Evolutionary conservation across 2,797 vertebrate genomes (phyloP).

Genomic region (Merluccius polli): DNA sequence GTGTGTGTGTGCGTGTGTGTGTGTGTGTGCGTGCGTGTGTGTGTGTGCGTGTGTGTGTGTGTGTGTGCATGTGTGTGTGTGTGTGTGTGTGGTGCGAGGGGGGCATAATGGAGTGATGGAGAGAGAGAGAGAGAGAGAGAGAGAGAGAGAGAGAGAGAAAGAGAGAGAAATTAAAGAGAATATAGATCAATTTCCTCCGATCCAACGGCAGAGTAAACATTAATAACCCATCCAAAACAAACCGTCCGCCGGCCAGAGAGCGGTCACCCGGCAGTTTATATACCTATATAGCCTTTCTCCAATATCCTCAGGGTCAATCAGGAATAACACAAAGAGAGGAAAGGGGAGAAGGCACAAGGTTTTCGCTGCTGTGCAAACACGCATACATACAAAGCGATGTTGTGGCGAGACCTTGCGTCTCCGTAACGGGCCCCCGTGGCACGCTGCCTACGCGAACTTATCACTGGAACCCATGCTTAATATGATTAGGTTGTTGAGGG

Average conservation of each 20-base stretch:
- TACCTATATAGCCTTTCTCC: constrained; percentile 13
- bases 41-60: no score
- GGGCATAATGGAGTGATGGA: neutral
- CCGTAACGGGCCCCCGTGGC: constrained; percentile 47
- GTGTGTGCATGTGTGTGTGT: no score
- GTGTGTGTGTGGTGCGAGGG: neutral
- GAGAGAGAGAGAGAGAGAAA: constrained; percentile 9
- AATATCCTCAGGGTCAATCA: constrained; percentile 41
- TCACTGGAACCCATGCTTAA: neutral
- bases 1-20: no score
- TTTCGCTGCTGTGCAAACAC: constrained; percentile 34
- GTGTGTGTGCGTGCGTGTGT: no score
- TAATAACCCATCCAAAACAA: constrained; percentile 58
- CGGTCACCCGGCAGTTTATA: constrained; percentile 43
- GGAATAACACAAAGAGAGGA: constrained; percentile 60
- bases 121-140: neutral
- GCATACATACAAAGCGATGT: constrained; percentile 36
- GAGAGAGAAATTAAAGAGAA: constrained; percentile 56
- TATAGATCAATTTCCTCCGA: constrained; percentile 53
- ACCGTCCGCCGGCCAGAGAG: constrained; percentile 39
- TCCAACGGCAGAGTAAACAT: constrained; percentile 58
- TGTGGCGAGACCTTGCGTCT: constrained; percentile 65
- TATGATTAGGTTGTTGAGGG: constrained; percentile 27
- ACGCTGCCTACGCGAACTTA: constrained; percentile 24
- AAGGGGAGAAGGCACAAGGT: constrained; percentile 53